These are phyloP conservation scores for Gallinago solitaria DNA, from an alignment of 2,797 vertebrate species.

Conservation along the genomic window DNA sequence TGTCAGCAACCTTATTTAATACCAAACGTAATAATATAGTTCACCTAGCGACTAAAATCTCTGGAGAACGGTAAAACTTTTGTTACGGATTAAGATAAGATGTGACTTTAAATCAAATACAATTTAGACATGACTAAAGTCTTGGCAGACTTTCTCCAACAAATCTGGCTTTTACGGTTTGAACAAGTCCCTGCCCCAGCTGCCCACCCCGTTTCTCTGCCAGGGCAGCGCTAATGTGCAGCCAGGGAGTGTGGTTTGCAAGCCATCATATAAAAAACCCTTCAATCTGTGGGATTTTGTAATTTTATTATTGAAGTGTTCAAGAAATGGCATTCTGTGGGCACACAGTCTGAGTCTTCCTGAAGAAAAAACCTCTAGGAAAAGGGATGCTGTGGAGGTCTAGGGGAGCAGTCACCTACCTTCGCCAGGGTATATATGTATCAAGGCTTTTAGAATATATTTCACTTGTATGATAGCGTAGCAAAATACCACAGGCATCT, in stretches of 20 bases:
- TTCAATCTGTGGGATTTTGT: too few relatives aligned
- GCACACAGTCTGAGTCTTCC: neutral
- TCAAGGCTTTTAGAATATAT: neutral
- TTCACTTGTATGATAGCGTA: neutral
- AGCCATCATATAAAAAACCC: too few relatives aligned
- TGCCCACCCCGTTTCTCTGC: neutral
- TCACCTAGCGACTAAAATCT: slow-evolving; percentile 8
- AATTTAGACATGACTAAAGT: neutral
- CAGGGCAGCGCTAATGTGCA: neutral
- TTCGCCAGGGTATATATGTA: neutral
- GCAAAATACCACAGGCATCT: neutral
- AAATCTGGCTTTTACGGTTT: neutral
- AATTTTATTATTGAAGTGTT: too few relatives aligned
- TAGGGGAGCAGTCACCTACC: rapidly evolving
- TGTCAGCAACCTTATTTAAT: slow-evolving; percentile 53
- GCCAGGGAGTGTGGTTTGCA: neutral
- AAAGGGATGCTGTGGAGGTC: neutral
- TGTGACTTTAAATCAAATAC: neutral
- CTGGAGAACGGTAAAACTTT: neutral
- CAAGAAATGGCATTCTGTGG: neutral
- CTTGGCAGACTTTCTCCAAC: neutral
- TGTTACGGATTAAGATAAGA: neutral
- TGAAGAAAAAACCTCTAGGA: neutral
- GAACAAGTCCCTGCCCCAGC: neutral
- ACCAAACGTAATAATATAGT: neutral